Evolutionary conservation across 2,113 vertebrate genomes (phyloP).

Genomic region (Leptosomus discolor): DNA sequence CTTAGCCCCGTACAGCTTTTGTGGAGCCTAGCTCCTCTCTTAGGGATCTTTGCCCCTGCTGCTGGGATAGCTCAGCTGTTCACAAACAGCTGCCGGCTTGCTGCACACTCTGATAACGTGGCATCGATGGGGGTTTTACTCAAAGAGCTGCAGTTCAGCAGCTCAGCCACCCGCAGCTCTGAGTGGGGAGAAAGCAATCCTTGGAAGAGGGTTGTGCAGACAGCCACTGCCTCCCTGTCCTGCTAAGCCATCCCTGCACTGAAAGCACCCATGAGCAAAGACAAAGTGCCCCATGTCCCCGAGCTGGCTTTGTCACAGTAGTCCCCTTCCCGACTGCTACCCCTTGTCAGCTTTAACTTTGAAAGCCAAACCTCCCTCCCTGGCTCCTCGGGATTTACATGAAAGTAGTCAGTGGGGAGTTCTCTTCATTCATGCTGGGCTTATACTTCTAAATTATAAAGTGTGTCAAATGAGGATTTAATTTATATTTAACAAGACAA

Average conservation of each 20-base stretch:
- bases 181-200: accelerated
- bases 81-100: background rate
- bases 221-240: background rate
- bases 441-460: conserved; percentile 38
- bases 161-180: background rate
- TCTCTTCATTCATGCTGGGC: conserved; percentile 8
- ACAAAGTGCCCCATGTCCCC: background rate
- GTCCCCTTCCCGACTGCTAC: background rate
- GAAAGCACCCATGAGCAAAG: background rate
- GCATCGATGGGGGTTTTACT: background rate
- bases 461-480: conserved; percentile 61
- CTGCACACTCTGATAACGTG: accelerated
- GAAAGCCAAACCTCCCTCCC: background rate
- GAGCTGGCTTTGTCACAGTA: background rate
- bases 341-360: background rate
- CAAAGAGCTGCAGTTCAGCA: background rate
- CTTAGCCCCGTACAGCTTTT: accelerated
- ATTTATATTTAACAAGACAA: conserved; percentile 65
- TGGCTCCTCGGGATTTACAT: background rate
- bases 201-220: background rate
- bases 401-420: conserved; percentile 10
- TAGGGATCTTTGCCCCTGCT: background rate
- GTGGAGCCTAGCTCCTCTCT: background rate
- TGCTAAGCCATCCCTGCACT: accelerated
- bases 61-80: background rate